Percentiles rank a stretch among this genome's conserved stretches.
phyloP scores from a whole-genome alignment of 1,140 invertebrate genomes.

The Zaprionus davidi region DNA sequence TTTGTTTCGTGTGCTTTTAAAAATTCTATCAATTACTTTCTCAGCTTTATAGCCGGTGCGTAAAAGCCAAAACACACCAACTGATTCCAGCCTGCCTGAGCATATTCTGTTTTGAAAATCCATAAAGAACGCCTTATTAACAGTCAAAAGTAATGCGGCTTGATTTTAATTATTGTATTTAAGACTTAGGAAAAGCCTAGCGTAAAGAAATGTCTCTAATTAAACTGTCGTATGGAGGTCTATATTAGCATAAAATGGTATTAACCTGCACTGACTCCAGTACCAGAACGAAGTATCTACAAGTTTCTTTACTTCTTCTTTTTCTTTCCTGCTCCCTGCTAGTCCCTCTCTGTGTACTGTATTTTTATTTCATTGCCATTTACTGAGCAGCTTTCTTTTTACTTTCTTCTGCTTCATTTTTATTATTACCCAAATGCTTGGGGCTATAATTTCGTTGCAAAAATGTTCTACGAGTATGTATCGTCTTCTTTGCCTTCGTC shows the following conservation, averaged over 20 bases:
- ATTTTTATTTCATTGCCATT: constrained; percentile 29
- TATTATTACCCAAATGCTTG: constrained; percentile 76
- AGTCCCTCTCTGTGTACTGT: constrained; percentile 9
- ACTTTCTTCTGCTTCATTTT: constrained; percentile 39
- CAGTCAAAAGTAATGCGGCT: constrained; percentile 33
- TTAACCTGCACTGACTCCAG: constrained; percentile 27
- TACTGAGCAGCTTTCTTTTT: constrained; percentile 27
- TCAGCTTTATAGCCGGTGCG: constrained; percentile 59
- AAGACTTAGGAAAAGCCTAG: constrained; percentile 37
- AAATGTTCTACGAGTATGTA: constrained; percentile 67
- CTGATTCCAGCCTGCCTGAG: constrained; percentile 26
- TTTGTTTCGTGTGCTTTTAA: constrained; percentile 62
- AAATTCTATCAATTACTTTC: constrained; percentile 81
- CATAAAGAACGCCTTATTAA: constrained; percentile 59
- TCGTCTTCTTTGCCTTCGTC: constrained; percentile 26
- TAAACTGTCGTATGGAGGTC: constrained; percentile 70
- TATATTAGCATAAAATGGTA: constrained; percentile 73
- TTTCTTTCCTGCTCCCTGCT: constrained; percentile 13
- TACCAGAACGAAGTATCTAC: constrained; percentile 22
- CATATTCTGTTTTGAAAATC: constrained; percentile 19
- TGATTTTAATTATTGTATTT: constrained; percentile 71
- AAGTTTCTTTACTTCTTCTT: constrained; percentile 46
- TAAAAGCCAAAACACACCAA: constrained; percentile 55
- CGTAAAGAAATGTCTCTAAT: constrained; percentile 49
- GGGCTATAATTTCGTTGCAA: constrained; percentile 75